A percentile compares a stretch with the other conserved stretches of the same genome.
These are phyloP conservation scores for Tichodroma muraria DNA, from an alignment of 2,113 vertebrate genomes.

Conservation along the genomic window DNA sequence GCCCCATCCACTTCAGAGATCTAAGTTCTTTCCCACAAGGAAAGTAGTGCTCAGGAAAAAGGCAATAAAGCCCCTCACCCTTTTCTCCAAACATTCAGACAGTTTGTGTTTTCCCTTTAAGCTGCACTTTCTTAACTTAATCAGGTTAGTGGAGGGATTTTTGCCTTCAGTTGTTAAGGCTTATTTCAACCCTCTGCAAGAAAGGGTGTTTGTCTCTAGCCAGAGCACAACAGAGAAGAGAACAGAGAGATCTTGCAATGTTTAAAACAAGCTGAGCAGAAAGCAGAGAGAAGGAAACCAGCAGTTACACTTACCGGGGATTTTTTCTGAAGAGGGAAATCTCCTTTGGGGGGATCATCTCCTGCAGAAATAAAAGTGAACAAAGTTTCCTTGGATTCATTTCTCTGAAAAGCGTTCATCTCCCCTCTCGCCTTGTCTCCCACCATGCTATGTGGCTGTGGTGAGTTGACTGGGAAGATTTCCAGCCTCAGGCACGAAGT, in stretches of 20 bases:
- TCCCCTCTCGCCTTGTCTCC: conserved; percentile 66
- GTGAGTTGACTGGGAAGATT: conserved; percentile 72
- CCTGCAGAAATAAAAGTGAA: conserved; percentile 71
- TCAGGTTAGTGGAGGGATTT: conserved; percentile 49
- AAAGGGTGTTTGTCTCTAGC: conserved; percentile 43
- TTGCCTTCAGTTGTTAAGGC: conserved; percentile 41
- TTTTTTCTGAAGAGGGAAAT: conserved; percentile 56
- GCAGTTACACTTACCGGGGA: conserved; percentile 66
- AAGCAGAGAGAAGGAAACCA: conserved; percentile 13
- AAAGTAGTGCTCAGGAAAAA: not conserved
- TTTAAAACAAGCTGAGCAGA: conserved; percentile 41
- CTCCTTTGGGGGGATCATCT: conserved; percentile 54
- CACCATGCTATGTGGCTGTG: conserved; percentile 71
- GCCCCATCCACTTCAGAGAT: not conserved
- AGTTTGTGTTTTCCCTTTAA: not conserved
- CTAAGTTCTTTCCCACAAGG: not conserved
- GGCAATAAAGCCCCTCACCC: not conserved
- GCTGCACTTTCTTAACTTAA: conserved; percentile 34
- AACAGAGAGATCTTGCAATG: conserved; percentile 36
- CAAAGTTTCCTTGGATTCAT: conserved; percentile 68
- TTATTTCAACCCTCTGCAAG: conserved; percentile 54
- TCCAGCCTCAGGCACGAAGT: conserved; percentile 66
- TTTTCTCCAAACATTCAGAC: not conserved
- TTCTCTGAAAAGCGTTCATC: conserved; percentile 74
- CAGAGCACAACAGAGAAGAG: conserved; percentile 38